Evolutionary conservation across 1,140 invertebrate species (phyloP).

Genomic region (Hestina assimilis): DNA sequence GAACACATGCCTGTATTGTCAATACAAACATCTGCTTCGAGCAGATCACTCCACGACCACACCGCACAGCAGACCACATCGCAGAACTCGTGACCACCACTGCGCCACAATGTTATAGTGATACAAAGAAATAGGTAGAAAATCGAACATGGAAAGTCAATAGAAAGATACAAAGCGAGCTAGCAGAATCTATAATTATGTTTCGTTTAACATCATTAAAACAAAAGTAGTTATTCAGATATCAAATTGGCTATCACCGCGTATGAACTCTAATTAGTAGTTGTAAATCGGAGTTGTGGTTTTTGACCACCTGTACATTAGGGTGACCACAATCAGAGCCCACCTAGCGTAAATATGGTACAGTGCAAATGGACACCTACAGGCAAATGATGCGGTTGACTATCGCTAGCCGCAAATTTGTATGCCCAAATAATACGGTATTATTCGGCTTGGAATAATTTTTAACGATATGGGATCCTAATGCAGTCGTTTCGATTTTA

Average conservation of each 20-base stretch:
- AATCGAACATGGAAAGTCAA: no score
- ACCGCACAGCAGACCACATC: no score
- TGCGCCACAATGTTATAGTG: no score
- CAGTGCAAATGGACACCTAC: slow-evolving; percentile 11
- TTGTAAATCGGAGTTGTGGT: slow-evolving; percentile 14
- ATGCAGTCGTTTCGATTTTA: neutral
- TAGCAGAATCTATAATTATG: no score
- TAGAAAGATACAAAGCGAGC: no score
- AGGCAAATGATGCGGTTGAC: slow-evolving; percentile 34
- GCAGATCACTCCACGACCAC: no score
- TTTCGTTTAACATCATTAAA: no score
- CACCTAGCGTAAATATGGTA: slow-evolving; percentile 9
- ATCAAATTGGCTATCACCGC: neutral
- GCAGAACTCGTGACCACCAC: no score
- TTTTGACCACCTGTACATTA: slow-evolving; percentile 17
- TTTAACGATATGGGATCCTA: neutral
- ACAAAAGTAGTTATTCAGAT: neutral
- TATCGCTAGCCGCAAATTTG: slow-evolving; percentile 21
- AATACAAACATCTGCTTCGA: no score
- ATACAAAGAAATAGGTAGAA: no score
- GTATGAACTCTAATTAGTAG: slow-evolving; percentile 1
- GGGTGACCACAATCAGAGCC: slow-evolving; percentile 12
- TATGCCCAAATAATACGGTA: neutral
- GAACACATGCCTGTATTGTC: no score
- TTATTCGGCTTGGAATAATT: neutral